A percentile compares a stretch with the other conserved stretches of the same genome.
Evolutionary conservation across 2,888 invertebrate species (phyloP).

Genomic region (Cecidostiba fungosa): DNA sequence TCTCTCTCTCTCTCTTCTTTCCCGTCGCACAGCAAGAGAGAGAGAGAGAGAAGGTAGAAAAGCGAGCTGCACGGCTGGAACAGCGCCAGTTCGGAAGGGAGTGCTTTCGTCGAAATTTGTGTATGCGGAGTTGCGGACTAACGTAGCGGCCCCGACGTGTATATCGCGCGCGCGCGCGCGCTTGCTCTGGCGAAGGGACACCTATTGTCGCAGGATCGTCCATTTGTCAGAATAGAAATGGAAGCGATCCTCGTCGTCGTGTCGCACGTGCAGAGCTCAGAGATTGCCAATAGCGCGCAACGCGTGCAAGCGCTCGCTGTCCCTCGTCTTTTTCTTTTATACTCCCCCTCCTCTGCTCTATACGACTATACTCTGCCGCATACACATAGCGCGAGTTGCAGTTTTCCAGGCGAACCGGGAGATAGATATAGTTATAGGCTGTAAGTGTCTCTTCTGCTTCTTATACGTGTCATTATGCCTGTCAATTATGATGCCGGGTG

Average conservation of each 20-base stretch:
- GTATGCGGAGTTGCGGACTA: constrained; percentile 69
- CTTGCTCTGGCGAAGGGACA: constrained; percentile 64
- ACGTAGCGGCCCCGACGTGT: constrained; percentile 62
- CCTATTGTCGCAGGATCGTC: constrained; percentile 72
- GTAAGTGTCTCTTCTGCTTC: neutral
- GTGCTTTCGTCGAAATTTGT: constrained; percentile 74
- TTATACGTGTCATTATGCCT: neutral
- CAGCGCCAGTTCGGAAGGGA: constrained; percentile 73
- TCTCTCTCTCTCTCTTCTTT: constrained; percentile 20
- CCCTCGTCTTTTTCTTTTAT: constrained; percentile 36
- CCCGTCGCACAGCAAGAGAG: neutral
- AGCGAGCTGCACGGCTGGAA: constrained; percentile 68
- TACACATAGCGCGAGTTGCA: constrained; percentile 35
- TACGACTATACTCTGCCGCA: neutral
- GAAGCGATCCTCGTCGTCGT: constrained; percentile 58
- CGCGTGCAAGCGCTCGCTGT: neutral
- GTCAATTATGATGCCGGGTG: neutral
- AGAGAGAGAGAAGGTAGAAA: constrained; percentile 42
- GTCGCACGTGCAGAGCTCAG: constrained; percentile 62
- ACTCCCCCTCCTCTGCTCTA: neutral
- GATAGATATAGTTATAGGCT: constrained; percentile 30
- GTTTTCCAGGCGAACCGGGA: constrained; percentile 55
- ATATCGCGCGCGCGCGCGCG: constrained; percentile 64
- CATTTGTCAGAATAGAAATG: constrained; percentile 70
- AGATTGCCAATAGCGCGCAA: constrained; percentile 66